A percentile compares a stretch with the other conserved stretches of the same genome.
Conservation (phyloP, 2,888 invertebrate genomes). For the Thymelicus acteon region DNA sequence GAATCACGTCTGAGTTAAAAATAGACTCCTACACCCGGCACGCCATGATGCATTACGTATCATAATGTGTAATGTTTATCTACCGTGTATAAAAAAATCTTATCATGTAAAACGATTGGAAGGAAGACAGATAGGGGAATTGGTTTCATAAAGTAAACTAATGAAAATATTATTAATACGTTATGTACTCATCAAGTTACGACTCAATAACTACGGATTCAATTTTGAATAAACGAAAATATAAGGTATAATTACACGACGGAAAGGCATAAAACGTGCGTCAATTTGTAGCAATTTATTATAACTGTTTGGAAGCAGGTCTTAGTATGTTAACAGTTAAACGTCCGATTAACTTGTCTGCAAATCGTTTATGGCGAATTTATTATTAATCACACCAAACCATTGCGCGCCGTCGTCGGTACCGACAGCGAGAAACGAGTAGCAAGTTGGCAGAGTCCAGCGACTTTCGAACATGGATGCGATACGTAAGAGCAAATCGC, state of each 20-base stretch:
- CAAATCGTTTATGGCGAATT: conserved; percentile 15
- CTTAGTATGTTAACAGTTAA: conserved; percentile 17
- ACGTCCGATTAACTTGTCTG: conserved; percentile 16
- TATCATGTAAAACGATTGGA: background rate
- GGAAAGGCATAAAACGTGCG: background rate
- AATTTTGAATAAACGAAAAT: background rate
- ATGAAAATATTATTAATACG: background rate
- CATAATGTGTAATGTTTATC: conserved; percentile 16
- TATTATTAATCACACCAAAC: conserved; percentile 8
- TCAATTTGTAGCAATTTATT: conserved; percentile 4
- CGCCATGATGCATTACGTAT: conserved; percentile 13
- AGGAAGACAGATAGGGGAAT: background rate
- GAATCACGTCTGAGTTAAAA: conserved; percentile 35
- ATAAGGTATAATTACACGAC: background rate
- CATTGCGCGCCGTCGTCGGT: background rate
- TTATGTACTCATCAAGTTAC: background rate
- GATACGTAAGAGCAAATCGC: background rate
- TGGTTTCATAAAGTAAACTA: background rate
- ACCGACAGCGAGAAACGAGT: background rate
- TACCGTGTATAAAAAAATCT: conserved; percentile 3
- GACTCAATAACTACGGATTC: background rate
- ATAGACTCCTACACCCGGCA: conserved; percentile 20
- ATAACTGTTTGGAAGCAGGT: conserved; percentile 8
- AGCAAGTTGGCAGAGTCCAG: conserved; percentile 21
- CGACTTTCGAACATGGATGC: too few relatives aligned